A percentile compares a stretch with the other conserved stretches of the same genome.
Conservation (phyloP, 2,113 vertebrate genomes). For the Campylomormyrus tamandua region DNA sequence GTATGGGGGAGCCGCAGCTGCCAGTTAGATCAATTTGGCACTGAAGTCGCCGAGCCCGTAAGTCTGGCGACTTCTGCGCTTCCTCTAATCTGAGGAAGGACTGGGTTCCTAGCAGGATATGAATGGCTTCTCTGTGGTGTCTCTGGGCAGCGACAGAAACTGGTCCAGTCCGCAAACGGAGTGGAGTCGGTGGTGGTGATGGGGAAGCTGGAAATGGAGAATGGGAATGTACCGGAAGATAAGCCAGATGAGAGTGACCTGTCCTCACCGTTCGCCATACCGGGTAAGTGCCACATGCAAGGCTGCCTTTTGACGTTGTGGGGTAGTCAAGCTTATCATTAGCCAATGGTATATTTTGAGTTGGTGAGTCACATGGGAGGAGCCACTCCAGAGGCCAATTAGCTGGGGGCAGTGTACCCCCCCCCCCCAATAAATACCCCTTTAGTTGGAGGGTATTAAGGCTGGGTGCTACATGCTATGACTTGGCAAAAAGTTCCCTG, state of each 20-base stretch:
- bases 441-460: neutral
- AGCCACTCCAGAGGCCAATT: neutral
- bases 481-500: neutral
- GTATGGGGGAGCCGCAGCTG: constrained; percentile 46
- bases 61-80: neutral
- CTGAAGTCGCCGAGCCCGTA: neutral
- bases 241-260: constrained; percentile 66
- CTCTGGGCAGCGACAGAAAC: constrained; percentile 74
- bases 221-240: constrained; percentile 80
- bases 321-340: neutral
- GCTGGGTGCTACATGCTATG: neutral
- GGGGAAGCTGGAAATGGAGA: constrained; percentile 79
- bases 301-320: neutral
- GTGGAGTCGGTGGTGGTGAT: constrained; percentile 74
- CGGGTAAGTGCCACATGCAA: constrained; percentile 51
- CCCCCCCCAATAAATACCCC: neutral
- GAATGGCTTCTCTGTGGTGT: constrained; percentile 37
- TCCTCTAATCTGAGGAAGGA: neutral
- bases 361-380: neutral
- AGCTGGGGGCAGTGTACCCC: neutral
- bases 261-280: constrained; percentile 75
- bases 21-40: neutral
- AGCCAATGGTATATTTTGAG: neutral
- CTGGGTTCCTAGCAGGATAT: neutral
- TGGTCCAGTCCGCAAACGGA: constrained; percentile 79